A percentile compares a stretch with the other conserved stretches of the same genome.
phyloP scores from a whole-genome alignment of 1,140 invertebrate species.

The Trigoniulus corallinus region DNA sequence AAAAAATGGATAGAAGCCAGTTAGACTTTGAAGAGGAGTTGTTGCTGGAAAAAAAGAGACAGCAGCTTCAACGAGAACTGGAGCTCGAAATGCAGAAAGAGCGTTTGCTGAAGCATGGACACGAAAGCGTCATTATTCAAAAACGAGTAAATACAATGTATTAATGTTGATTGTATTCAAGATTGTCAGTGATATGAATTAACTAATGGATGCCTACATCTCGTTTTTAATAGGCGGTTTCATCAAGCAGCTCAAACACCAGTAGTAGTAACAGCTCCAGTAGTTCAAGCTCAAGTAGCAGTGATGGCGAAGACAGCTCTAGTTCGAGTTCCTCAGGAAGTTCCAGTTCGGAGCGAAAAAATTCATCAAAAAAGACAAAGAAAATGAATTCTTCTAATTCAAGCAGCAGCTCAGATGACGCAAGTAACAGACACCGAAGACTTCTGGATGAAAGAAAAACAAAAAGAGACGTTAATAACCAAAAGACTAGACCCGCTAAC shows the following conservation, averaged over 20 bases:
- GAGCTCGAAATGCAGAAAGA: constrained; percentile 15
- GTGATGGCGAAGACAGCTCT: constrained; percentile 12
- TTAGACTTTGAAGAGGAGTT: constrained; percentile 15
- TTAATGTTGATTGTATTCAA: neutral
- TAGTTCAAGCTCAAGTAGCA: constrained; percentile 11
- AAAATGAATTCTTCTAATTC: neutral
- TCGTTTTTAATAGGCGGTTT: neutral
- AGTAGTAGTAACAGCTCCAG: constrained; percentile 12
- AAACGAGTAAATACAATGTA: no score
- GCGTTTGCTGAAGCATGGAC: constrained; percentile 3
- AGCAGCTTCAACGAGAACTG: constrained; percentile 14
- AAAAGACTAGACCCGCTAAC: neutral
- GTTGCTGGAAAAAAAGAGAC: constrained; percentile 13
- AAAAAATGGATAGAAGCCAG: constrained; percentile 13
- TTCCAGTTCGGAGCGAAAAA: neutral
- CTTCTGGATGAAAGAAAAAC: neutral
- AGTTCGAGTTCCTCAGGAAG: constrained; percentile 3
- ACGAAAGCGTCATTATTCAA: constrained; percentile 11
- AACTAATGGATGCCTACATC: constrained; percentile 4
- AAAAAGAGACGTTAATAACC: neutral
- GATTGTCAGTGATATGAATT: constrained; percentile 6
- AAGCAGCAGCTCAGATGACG: neutral
- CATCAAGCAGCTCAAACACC: constrained; percentile 4
- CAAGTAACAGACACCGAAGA: neutral
- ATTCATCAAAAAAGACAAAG: neutral